Base-by-base conservation (phyloP, 2,797 vertebrate genomes). In the Dendrocincla fuliginosa region DNA sequence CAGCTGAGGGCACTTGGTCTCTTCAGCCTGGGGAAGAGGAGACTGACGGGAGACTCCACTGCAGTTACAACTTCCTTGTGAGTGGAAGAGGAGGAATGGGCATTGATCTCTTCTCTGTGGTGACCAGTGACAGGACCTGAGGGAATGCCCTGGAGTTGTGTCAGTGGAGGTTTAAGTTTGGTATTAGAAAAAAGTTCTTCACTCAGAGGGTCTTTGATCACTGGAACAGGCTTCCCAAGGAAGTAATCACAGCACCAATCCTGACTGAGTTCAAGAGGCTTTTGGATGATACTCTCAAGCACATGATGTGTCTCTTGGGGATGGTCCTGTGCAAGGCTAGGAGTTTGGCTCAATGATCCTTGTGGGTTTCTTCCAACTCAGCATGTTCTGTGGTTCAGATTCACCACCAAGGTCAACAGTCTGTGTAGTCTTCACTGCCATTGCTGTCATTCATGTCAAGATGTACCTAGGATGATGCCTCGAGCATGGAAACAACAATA, bases 391-490 rank as follows among this genome's bases (percentile, higher is more conserved):
- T 9, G 16, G 25, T 59, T 27, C 57, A 28, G 12, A 17, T 27
- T 61, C 11, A 16, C 47, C 42, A 19, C 28, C 6, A 35, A 41
- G 14, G 8, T 35, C 33, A 47, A 9, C 6, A 57, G 4, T 17
- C 41, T 13, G 3, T 18, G 41, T 8, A 53, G 14, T 37, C 14
- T 37, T 44, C 46, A 28, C 14, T 30, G 8, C 16, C 53, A 16
- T 0, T 24, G 41, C 14, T 88, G 41, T 6, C 27, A 10, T 35
- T 61, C 3, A 1, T 13, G 7, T 42, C 68, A 49, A 32, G 9
- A 33, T 5, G 14, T 13, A 52, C 10, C 17, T 1, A 1, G 10
- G 25, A 9, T 32, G 49, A 63, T 3, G 41, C 15, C 39, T 6
- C 0, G 5, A 56, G 9, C 10, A 13, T 20, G 16, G 27, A 11